phyloP scores from a whole-genome alignment of 2,797 vertebrate species.

The Amblyraja radiata region DNA sequence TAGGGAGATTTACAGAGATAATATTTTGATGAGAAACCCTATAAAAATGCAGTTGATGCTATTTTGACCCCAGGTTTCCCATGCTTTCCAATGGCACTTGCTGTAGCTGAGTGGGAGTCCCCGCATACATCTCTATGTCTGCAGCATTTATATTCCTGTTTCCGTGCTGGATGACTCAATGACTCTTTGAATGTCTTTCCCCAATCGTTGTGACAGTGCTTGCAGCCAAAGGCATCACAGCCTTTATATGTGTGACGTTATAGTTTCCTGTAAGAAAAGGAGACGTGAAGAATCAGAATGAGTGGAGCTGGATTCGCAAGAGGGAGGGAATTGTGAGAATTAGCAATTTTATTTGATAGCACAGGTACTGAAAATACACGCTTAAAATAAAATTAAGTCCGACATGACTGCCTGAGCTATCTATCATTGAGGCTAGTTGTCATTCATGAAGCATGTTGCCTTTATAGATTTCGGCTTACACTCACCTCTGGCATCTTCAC shows the following conservation, averaged over 20 bases:
- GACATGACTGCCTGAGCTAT: background rate
- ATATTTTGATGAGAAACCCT: background rate
- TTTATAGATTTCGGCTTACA: background rate
- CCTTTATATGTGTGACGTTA: background rate
- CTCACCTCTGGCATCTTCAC: background rate
- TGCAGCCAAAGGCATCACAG: background rate
- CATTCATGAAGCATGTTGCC: background rate
- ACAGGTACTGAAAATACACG: no score
- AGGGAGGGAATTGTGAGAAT: background rate
- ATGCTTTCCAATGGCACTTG: background rate
- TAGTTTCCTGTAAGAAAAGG: background rate
- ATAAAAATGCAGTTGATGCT: no score
- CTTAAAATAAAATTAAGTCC: background rate
- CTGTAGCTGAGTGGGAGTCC: background rate
- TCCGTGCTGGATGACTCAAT: no score
- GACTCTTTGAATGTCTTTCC: background rate
- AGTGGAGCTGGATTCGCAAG: background rate
- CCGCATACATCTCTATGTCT: background rate
- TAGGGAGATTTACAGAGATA: background rate
- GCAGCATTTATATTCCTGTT: background rate
- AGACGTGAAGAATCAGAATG: background rate
- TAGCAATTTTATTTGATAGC: background rate
- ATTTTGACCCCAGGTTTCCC: background rate
- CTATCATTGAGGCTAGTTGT: background rate
- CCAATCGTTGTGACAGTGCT: background rate